These are phyloP conservation scores for Micromesistius poutassou DNA, from an alignment of 2,797 vertebrate genomes.

Conservation along the genomic window DNA sequence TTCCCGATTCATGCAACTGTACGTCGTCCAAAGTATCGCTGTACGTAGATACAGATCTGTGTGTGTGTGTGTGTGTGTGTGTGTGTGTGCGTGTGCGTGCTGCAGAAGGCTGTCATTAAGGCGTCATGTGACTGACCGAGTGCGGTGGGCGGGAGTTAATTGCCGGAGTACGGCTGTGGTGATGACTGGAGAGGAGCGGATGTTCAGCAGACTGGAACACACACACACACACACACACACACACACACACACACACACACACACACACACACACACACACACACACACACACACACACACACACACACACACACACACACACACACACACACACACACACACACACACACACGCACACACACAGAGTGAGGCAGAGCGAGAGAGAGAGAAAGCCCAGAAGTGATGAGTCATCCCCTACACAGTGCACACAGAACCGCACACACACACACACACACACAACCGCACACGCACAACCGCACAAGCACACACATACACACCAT, in stretches of 20 bases:
- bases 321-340: too few species aligned
- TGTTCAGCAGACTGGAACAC: slow-evolving; percentile 62
- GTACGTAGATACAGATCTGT: neutral
- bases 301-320: too few species aligned
- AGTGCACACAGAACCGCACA: too few species aligned
- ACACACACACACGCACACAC: neutral
- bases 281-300: neutral
- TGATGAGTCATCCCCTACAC: too few species aligned
- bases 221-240: neutral
- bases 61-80: too few species aligned
- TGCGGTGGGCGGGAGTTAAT: slow-evolving; percentile 67
- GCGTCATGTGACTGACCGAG: slow-evolving; percentile 56
- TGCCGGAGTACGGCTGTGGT: slow-evolving; percentile 68
- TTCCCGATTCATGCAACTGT: too few species aligned
- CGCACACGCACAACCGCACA: too few species aligned
- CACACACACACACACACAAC: too few species aligned
- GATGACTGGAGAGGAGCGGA: slow-evolving; percentile 56
- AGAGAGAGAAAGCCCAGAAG: too few species aligned
- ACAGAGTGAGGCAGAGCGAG: neutral
- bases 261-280: neutral
- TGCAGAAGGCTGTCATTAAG: slow-evolving; percentile 62
- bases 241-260: too few species aligned
- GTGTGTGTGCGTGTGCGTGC: neutral
- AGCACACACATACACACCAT: too few species aligned
- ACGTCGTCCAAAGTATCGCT: too few species aligned